Base-by-base conservation (phyloP, 2,888 invertebrate genomes). In the Conistra vaccinii region DNA sequence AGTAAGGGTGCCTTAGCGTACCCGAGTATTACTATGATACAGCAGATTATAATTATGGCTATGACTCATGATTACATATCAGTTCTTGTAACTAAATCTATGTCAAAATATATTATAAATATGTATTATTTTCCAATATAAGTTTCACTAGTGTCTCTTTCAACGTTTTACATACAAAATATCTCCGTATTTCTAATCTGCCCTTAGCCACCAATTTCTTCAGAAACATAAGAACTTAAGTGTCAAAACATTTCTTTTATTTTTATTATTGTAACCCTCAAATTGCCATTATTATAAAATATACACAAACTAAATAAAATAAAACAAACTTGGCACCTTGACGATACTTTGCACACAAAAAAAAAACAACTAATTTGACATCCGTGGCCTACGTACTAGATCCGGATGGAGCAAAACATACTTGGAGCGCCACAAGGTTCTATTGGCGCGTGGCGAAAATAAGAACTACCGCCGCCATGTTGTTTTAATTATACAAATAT, bases 31-130 rank as follows among this genome's bases (percentile, higher is more conserved):
- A 29, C 65, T 70, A 83, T 67, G 39, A 58, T 71, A 84, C 68
- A 70, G 81, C 85, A 74, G 70, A 81, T 69, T 73, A 81, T 48
- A 57, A 74, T 32, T 68, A 70, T 69, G 70, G 79, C 85, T 84
- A 76, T 53, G 72, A 81, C 57, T 85, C 85, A 72, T 76, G 82
- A 81, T 85, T 81, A 84, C 72, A 85, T 85, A 72, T 85, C 82
- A 82, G 81, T 81, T 84, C 85, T 81, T 81, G 76, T 76, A 82
- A 85, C 82, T 82, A 85, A 76, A 62, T 81, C 82, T 85, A 82
- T 67, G 85, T 71, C 85, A 85, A 85, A 66, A 75, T 85, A 81
- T 81, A 81, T 68, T 80, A 75, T 69, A 83, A 67, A 78, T 70
- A 83, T 70, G 29, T 83, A 63, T 83, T 78, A 68, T 45, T 78